Evolutionary conservation across 2,113 vertebrate genomes (phyloP), one percentile per base, ranked within the genome.

Genomic region (Neofelis nebulosa): DNA sequence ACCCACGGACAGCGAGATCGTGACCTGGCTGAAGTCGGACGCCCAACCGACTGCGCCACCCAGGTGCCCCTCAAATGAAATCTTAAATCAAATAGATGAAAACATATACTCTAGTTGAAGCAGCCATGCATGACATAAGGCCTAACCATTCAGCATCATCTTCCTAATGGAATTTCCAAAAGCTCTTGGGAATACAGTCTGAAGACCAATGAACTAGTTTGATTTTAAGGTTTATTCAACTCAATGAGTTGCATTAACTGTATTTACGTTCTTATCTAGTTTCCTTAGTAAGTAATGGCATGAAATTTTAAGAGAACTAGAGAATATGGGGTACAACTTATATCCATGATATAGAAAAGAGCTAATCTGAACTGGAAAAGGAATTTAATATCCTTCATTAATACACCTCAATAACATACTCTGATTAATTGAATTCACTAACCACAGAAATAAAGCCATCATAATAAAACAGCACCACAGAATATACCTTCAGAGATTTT

Each of bases 31-130:
- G n/a, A n/a, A n/a, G n/a, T n/a, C n/a, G n/a, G n/a, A n/a, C n/a
- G n/a, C n/a, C n/a, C n/a, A n/a, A n/a, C n/a, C n/a, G n/a, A n/a
- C n/a, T n/a, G n/a, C n/a, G n/a, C n/a, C n/a, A n/a, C n/a, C n/a
- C n/a, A n/a, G n/a, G n/a, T n/a, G n/a, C n/a, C n/a, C n/a, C n/a
- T 69, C 38, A 94, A 97, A 29, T 68, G 23, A 96, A 88, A 88
- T 41, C 33, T 84, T 95, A 83, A 65, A 82, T 55, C 91, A 95
- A 87, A 80, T 55, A 1, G 11, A 89, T 63, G 41, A 65, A 93
- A 91, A 27, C 2, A 87, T 48, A 91, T 31, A 65, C 13, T 38
- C 29, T 81, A 52, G 29, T n/a, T 91, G 71, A 83, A 66, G 16
- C 25, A 76, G 52, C 25, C 27, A 61, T 3, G 18, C 13, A 73